Conservation (phyloP, 2,888 invertebrate genomes). For the Spodoptera picta region DNA sequence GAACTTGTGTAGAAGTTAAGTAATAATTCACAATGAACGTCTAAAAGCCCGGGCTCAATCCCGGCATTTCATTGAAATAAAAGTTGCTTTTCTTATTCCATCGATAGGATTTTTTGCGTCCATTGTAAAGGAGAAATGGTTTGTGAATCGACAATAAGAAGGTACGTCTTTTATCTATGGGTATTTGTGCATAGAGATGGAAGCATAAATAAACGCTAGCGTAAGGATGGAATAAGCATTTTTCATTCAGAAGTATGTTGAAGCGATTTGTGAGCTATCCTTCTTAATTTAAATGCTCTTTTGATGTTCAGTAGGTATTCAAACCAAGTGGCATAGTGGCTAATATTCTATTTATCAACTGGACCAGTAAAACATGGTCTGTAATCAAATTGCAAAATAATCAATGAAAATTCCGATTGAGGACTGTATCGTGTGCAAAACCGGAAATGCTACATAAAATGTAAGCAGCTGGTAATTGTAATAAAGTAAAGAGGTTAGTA, state of each 20-base stretch:
- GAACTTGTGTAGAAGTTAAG: constrained; percentile 40
- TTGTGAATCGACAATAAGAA: constrained; percentile 69
- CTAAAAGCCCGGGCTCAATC: constrained; percentile 47
- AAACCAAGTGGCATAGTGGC: constrained; percentile 3
- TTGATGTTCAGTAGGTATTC: too few relatives aligned
- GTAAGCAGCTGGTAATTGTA: constrained; percentile 23
- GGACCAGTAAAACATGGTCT: constrained; percentile 33
- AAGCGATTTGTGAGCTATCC: constrained; percentile 11
- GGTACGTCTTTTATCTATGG: constrained; percentile 65
- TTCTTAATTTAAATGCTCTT: constrained; percentile 9
- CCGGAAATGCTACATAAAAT: constrained; percentile 20
- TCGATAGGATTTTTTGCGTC: constrained; percentile 59
- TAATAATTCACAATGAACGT: constrained; percentile 51
- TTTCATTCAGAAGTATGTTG: constrained; percentile 34
- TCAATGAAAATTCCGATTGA: constrained; percentile 24
- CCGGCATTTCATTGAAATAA: constrained; percentile 61
- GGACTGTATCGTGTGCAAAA: constrained; percentile 16
- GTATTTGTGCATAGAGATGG: constrained; percentile 61
- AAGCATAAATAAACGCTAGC: constrained; percentile 41
- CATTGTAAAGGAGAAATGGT: constrained; percentile 66
- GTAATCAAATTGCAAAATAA: constrained; percentile 29
- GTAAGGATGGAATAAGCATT: constrained; percentile 26
- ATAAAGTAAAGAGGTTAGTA: constrained; percentile 53
- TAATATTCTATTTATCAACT: constrained; percentile 25
- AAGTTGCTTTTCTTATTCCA: constrained; percentile 57